Base-by-base conservation (phyloP, 2,113 vertebrate species). In the Cyphomyrus discorhynchus region DNA sequence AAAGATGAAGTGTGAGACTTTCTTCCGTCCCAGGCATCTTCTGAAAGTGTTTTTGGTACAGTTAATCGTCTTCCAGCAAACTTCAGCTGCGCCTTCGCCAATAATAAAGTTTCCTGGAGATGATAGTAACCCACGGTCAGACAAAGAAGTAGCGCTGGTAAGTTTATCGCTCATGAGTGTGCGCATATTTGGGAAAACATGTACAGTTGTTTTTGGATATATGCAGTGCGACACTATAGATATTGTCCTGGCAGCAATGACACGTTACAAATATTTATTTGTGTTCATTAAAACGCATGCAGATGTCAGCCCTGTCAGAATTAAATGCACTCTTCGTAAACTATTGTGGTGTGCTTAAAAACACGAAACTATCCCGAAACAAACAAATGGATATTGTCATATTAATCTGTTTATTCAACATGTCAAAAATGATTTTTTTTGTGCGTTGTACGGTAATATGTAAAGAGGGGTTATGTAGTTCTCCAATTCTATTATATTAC, bases 121-220 rank as follows among this genome's bases (percentile, higher is more conserved):
- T 94, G 96, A 97, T 88, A 95, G 96, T 15, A 89, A 49, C 91
- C 96, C 97, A 88, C 96, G 93, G 95, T 97, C 98, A 95, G 97
- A 99, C 97, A 98, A 98, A 97, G 98, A 99, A 94, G 95, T 99
- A 92, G 98, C 97, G 82, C 95, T 98, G 96, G 98, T 99, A 96
- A 98, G 98, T 97, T 45, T 87, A 56, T 82, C 0, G 90, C 74
- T 5, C 87, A 49, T 88, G 66, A 93, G 21, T 90, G 52, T 9
- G 24, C 1, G 31, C 9, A 39, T 15, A 39, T 39, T 24, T 45
- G 39, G 15, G 35, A 39, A 80, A 80, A 39, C 35, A 39, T 42
- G 31, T 77, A 39, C 5, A 80, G 74, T 80, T 80, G 39, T 42
- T 80, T 70, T 70, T 70, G n/a, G 27, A 27, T 70, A 27, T 31